Conservation (phyloP, 2,797 vertebrate species). For the Sciaenops ocellatus region DNA sequence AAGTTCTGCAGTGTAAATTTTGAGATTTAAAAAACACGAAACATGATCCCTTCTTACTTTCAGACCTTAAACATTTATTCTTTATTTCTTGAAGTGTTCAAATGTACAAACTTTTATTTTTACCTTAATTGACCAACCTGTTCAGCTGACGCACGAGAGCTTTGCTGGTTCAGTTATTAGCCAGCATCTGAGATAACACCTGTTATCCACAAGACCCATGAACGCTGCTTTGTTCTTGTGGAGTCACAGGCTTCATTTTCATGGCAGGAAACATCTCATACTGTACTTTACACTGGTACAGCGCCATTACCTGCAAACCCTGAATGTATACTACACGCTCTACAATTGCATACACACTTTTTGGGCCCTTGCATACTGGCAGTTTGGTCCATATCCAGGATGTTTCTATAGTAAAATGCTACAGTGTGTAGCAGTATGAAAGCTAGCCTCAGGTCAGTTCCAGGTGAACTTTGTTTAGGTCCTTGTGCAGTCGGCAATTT, state of each 20-base stretch:
- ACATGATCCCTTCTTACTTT: not conserved
- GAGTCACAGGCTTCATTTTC: not conserved
- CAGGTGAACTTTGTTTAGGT: too few species aligned
- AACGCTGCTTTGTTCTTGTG: not conserved
- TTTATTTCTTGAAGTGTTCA: not conserved
- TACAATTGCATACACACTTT: not conserved
- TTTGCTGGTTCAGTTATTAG: too few species aligned
- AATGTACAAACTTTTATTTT: not conserved
- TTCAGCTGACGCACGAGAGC: too few species aligned
- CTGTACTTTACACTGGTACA: not conserved
- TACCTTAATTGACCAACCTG: too few species aligned
- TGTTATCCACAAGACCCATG: not conserved
- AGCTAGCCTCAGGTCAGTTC: too few species aligned
- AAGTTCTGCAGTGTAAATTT: not conserved
- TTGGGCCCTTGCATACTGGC: not conserved
- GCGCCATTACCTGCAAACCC: not conserved
- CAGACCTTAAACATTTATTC: slow-evolving; percentile 17
- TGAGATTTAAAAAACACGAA: not conserved
- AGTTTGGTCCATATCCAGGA: not conserved
- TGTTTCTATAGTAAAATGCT: too few species aligned
- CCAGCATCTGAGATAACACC: not conserved
- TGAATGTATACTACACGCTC: too few species aligned
- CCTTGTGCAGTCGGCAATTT: too few species aligned
- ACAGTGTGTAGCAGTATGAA: too few species aligned
- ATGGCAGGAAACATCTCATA: not conserved